Conservation (phyloP, 2,113 vertebrate genomes). For the Aptenodytes forsteri region DNA sequence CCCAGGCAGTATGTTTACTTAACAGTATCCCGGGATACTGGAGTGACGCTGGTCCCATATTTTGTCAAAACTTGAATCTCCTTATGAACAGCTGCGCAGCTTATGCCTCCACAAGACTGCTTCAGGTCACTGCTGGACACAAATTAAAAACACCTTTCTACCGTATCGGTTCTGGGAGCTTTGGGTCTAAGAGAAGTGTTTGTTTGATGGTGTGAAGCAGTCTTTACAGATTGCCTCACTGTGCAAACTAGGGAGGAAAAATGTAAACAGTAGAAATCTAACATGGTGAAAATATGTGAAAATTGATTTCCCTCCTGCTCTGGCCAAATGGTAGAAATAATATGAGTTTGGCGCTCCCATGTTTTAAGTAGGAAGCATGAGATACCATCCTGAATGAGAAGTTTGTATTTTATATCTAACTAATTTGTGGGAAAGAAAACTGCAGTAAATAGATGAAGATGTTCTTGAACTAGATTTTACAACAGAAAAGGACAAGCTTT, state of each 20-base stretch:
- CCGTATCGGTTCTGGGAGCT: background rate
- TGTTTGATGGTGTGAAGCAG: background rate
- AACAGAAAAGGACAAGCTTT: background rate
- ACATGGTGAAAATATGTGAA: background rate
- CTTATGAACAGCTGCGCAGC: background rate
- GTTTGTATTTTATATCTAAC: background rate
- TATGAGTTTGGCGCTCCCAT: background rate
- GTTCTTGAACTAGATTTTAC: background rate
- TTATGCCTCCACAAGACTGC: background rate
- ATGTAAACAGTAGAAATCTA: background rate
- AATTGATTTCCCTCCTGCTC: background rate
- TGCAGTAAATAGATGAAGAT: background rate
- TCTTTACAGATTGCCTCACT: background rate
- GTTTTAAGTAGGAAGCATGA: background rate
- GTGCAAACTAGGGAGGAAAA: background rate
- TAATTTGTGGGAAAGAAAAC: background rate
- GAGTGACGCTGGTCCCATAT: background rate
- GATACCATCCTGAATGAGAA: background rate
- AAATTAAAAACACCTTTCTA: background rate
- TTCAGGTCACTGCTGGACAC: background rate
- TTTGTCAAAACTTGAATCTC: background rate
- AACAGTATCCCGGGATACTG: accelerated
- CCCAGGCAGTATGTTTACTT: background rate
- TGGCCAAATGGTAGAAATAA: background rate
- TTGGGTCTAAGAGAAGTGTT: background rate